Evolutionary conservation across 2,797 vertebrate species (phyloP).

Genomic region (Rhadinocentrus ornatus): DNA sequence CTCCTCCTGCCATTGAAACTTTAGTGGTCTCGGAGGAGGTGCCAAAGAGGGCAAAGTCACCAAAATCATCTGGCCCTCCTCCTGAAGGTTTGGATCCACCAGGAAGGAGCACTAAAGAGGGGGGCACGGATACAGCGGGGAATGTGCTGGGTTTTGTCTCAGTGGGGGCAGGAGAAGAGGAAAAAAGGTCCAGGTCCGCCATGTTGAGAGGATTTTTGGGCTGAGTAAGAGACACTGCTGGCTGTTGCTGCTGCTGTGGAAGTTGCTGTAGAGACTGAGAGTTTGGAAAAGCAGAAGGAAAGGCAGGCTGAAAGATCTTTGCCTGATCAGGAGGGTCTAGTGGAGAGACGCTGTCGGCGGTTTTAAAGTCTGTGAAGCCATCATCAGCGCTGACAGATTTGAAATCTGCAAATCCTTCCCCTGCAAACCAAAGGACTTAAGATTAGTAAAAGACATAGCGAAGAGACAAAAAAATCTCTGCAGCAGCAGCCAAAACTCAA

Average conservation of each 20-base stretch:
- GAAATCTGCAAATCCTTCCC: conserved; percentile 95
- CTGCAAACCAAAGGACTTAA: conserved; percentile 78
- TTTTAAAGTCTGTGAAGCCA: conserved; percentile 99
- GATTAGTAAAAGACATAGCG: conserved; percentile 36
- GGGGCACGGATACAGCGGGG: conserved; percentile 73
- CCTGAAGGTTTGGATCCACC: conserved; percentile 78
- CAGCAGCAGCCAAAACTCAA: conserved; percentile 11
- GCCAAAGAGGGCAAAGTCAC: conserved; percentile 94
- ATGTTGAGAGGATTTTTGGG: conserved; percentile 90
- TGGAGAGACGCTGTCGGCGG: conserved; percentile 94
- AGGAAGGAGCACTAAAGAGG: conserved; percentile 72
- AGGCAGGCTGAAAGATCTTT: conserved; percentile 88
- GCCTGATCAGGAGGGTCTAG: conserved; percentile 91
- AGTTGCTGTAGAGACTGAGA: conserved; percentile 82
- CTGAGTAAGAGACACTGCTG: conserved; percentile 84
- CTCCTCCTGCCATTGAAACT: conserved; percentile 74
- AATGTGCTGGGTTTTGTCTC: conserved; percentile 85
- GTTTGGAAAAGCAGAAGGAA: conserved; percentile 84
- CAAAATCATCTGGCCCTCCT: conserved; percentile 89
- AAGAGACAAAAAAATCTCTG: conserved; percentile 23
- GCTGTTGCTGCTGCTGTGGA: conserved; percentile 82
- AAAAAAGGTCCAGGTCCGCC: conserved; percentile 94
- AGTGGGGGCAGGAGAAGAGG: conserved; percentile 71
- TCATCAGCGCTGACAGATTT: conserved; percentile 90
- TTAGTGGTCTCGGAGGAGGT: conserved; percentile 72